These are phyloP conservation scores for Australoheros facetus DNA, from an alignment of 2,797 vertebrate species.

Conservation along the genomic window DNA sequence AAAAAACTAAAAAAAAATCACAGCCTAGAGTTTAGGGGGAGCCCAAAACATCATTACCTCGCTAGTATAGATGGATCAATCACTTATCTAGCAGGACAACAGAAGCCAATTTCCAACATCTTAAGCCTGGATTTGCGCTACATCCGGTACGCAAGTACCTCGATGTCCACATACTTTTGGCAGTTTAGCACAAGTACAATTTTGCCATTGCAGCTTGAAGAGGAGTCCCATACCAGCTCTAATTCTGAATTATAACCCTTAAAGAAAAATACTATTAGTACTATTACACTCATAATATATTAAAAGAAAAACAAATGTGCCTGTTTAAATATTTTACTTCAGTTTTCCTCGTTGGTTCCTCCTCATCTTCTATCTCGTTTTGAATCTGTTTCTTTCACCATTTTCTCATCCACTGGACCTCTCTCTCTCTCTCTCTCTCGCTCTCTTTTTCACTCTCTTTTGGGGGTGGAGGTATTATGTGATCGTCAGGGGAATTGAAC, in stretches of 20 bases:
- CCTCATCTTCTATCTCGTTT: conserved; percentile 20
- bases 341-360: not conserved
- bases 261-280: not conserved
- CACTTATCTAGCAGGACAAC: not conserved
- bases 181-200: not conserved
- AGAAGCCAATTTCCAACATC: not conserved
- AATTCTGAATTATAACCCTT: not conserved
- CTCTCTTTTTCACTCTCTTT: conserved; percentile 8
- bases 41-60: no score
- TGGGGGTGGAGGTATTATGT: conserved; percentile 80
- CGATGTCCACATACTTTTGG: not conserved
- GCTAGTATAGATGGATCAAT: not conserved
- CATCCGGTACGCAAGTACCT: not conserved
- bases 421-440: conserved; percentile 14
- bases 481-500: conserved; percentile 79
- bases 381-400: conserved; percentile 31
- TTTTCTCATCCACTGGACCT: conserved; percentile 29
- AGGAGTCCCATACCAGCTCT: not conserved
- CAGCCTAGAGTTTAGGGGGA: not conserved
- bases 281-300: not conserved
- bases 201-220: not conserved
- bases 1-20: not conserved
- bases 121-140: not conserved
- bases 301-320: not conserved
- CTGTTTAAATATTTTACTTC: not conserved